Evolutionary conservation across 2,797 vertebrate species (phyloP), one percentile per base, ranked within the genome.

Genomic region (Neostethus bicornis): DNA sequence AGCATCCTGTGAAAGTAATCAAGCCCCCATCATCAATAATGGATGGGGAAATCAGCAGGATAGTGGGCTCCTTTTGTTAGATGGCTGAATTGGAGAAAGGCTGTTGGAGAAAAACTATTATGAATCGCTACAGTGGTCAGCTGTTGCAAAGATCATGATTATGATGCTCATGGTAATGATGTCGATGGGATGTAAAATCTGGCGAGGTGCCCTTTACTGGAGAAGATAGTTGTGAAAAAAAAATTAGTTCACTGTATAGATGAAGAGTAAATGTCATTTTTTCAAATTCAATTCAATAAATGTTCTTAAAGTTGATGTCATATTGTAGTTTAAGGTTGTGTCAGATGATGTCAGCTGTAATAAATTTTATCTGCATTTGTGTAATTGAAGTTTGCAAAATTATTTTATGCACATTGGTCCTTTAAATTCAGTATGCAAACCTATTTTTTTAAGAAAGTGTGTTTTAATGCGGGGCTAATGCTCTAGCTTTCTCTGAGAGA

Each of bases 11-110:
- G 85, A 85, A 91, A 61, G 87, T 84, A 90, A 91, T 89, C 82
- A 84, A 83, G 80, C 85, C 63, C 64, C 60, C 50, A 25, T 79
- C 86, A 89, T 92, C 81, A 89, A 91, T 92, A 90, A 91, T 93
- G 71, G 73, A 92, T 81, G 72, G 29, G 43, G 45, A 73, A 73
- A 83, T 90, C 81, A 70, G 47, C 71, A 60, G 48, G 68, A 58
- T 49, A 65, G 68, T 52, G 51, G 57, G 51, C 63, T 77, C 32
- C 81, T 69, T 68, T 90, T 90, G 84, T 89, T 64, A 66, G 62
- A 28, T 16, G 71, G 42, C 49, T 81, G 73, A 86, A 83, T 79
- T 66, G 63, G 53, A 77, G 56, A 62, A 65, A 28, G 44, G 61
- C 66, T 16, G 3, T 42, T 25, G 47, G 44, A 53, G 46, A 61